phyloP scores from a whole-genome alignment of 2,797 vertebrate genomes.

The Myotis pilosus region DNA sequence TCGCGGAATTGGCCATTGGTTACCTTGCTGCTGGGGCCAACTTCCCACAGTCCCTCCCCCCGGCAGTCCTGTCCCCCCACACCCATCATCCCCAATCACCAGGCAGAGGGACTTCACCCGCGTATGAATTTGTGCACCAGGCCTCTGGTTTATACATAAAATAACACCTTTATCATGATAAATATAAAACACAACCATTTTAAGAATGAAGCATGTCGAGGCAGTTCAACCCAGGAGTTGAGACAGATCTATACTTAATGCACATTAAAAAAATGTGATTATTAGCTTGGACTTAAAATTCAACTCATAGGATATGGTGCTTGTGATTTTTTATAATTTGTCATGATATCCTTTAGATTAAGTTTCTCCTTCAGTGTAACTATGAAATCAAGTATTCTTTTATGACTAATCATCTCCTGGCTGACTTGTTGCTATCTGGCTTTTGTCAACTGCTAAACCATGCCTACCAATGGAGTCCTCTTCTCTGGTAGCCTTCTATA shows the following conservation, averaged over 20 bases:
- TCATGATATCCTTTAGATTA: not conserved
- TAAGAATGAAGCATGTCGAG: not conserved
- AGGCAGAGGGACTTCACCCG: no score
- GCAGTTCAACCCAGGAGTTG: not conserved
- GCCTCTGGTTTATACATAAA: not conserved
- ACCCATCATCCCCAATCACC: no score
- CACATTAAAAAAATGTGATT: not conserved
- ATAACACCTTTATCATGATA: not conserved
- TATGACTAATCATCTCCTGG: not conserved
- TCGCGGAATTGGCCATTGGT: accelerated
- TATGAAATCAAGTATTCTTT: not conserved
- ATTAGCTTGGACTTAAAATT: not conserved
- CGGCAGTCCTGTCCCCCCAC: no score
- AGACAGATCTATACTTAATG: not conserved
- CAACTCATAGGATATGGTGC: not conserved
- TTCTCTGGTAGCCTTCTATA: not conserved
- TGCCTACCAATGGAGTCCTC: not conserved
- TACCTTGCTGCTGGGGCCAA: no score
- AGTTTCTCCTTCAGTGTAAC: not conserved
- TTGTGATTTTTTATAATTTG: not conserved
- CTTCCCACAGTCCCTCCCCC: no score
- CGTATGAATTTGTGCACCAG: no score
- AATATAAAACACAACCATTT: not conserved
- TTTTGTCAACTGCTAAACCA: not conserved
- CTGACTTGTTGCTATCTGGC: not conserved